phyloP scores from a whole-genome alignment of 2,113 vertebrate species.

The Mesocricetus auratus region DNA sequence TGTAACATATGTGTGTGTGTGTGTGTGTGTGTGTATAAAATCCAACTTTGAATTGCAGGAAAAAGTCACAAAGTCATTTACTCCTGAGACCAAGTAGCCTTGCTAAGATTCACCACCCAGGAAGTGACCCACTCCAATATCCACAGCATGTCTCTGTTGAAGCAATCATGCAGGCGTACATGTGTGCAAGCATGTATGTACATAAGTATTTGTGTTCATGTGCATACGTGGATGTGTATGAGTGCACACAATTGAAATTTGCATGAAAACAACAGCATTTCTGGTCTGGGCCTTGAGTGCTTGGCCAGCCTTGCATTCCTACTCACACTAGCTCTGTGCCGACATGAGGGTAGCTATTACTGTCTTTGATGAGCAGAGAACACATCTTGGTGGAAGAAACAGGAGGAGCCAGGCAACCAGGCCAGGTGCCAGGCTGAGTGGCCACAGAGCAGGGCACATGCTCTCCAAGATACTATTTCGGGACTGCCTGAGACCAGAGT shows the following conservation, averaged over 20 bases:
- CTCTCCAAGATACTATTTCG: slow-evolving; percentile 75
- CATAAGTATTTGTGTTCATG: background rate
- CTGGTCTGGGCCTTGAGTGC: background rate
- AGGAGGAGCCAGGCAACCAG: background rate
- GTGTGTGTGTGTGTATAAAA: too few relatives aligned
- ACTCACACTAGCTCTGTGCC: background rate
- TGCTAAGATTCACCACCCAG: background rate
- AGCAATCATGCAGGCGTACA: too few relatives aligned
- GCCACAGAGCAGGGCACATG: slow-evolving; percentile 39
- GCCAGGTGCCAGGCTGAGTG: slow-evolving; percentile 28
- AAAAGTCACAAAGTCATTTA: background rate
- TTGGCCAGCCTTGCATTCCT: background rate
- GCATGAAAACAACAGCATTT: background rate
- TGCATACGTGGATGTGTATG: background rate
- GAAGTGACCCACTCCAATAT: background rate
- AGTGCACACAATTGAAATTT: background rate
- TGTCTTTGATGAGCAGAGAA: background rate
- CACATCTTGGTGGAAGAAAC: background rate
- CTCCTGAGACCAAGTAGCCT: background rate
- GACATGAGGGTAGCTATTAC: background rate
- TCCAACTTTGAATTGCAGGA: background rate
- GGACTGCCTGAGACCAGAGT: slow-evolving; percentile 79
- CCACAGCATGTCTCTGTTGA: background rate
- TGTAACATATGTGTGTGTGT: too few relatives aligned
- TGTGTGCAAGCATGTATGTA: too few relatives aligned